phyloP scores from a whole-genome alignment of 1,140 invertebrate genomes.

The Heliconius hewitsoni region DNA sequence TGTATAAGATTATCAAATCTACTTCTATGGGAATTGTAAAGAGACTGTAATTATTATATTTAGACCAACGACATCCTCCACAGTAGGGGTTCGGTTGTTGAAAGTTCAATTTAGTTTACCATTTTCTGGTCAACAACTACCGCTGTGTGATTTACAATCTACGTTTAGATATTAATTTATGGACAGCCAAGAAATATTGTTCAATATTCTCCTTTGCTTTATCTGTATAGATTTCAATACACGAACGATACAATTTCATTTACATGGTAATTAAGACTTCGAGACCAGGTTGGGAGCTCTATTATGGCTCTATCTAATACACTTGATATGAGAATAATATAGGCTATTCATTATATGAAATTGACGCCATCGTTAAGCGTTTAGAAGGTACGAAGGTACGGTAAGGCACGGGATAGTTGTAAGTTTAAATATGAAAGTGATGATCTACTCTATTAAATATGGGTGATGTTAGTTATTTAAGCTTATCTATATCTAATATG shows the following conservation, averaged over 20 bases:
- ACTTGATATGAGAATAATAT: not conserved
- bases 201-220: not conserved
- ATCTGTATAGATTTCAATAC: not conserved
- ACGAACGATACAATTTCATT: slow-evolving; percentile 9
- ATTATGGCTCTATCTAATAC: slow-evolving; percentile 8
- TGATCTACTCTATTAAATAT: too few species aligned
- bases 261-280: slow-evolving; percentile 10
- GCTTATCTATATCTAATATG: too few species aligned
- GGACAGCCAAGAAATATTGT: not conserved
- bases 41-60: not conserved
- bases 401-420: too few species aligned
- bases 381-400: too few species aligned
- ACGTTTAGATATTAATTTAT: slow-evolving; percentile 2
- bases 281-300: slow-evolving; percentile 3
- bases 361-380: not conserved
- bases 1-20: not conserved
- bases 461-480: too few species aligned
- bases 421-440: too few species aligned
- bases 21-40: not conserved
- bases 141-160: slow-evolving; percentile 7
- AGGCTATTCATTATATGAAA: not conserved
- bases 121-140: not conserved
- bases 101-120: not conserved
- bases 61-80: not conserved
- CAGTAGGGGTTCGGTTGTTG: not conserved